Evolutionary conservation across 2,797 vertebrate genomes (phyloP).

Genomic region (Sphaeramia orbicularis): DNA sequence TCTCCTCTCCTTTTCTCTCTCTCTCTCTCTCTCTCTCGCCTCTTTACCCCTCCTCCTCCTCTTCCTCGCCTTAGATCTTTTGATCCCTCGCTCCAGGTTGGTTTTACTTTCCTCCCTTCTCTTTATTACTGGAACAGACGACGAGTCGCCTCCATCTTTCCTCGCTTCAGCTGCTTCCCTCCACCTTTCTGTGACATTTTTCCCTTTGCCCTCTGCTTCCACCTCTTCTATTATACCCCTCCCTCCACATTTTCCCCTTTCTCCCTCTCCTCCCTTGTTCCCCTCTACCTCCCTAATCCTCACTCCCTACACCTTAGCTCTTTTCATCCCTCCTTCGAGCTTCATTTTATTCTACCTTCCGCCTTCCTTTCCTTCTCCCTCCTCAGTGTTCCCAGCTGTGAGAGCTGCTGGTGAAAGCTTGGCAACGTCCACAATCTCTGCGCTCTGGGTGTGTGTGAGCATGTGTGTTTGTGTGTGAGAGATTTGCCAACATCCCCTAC

Average conservation of each 20-base stretch:
- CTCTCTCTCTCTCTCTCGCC: neutral
- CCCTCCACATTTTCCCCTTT: neutral
- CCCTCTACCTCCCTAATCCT: constrained; percentile 14
- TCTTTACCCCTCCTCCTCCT: neutral
- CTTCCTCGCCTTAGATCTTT: neutral
- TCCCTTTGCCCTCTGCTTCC: neutral
- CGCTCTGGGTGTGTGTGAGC: constrained; percentile 1
- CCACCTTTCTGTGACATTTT: neutral
- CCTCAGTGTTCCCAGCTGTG: constrained; percentile 60
- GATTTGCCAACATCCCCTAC: constrained; percentile 60
- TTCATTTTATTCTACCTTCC: neutral
- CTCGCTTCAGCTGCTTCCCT: too few relatives aligned
- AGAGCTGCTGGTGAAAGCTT: constrained; percentile 62
- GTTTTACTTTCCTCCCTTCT: neutral
- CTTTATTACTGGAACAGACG: neutral
- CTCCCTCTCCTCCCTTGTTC: neutral
- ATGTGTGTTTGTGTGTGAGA: constrained; percentile 14
- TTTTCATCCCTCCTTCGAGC: constrained; percentile 34
- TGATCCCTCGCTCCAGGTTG: neutral
- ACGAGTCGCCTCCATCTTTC: neutral
- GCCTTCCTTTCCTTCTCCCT: neutral
- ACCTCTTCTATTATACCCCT: too few relatives aligned
- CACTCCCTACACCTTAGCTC: constrained; percentile 7
- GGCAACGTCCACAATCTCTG: constrained; percentile 46
- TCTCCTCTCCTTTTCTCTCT: neutral